These are phyloP conservation scores for Hephaestus fuliginosus DNA, from an alignment of 2,797 vertebrate genomes.

Conservation along the genomic window DNA sequence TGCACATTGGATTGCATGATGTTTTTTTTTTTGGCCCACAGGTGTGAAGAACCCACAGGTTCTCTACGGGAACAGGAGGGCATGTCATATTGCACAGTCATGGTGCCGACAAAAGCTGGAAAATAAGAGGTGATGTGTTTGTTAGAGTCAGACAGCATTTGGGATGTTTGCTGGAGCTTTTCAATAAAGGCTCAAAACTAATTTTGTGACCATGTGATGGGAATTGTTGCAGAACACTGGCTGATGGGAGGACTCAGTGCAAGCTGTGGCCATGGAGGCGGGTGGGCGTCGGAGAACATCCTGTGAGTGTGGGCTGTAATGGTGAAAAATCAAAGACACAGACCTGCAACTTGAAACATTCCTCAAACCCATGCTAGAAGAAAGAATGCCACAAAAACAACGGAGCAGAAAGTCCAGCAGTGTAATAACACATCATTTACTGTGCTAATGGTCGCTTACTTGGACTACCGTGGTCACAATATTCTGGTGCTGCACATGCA, in stretches of 20 bases:
- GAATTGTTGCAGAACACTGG: slow-evolving; percentile 10
- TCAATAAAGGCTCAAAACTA: slow-evolving; percentile 2
- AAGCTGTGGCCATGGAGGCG: slow-evolving; percentile 4
- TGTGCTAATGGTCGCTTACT: slow-evolving; percentile 15
- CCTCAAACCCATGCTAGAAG: not conserved
- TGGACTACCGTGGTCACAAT: not conserved
- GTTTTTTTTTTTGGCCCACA: slow-evolving; percentile 5
- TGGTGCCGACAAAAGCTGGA: not conserved
- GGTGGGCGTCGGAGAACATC: slow-evolving; percentile 5
- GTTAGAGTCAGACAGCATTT: not conserved
- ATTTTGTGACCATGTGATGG: slow-evolving; percentile 11
- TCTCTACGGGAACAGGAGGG: not conserved
- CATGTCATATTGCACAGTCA: not conserved
- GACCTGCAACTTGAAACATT: slow-evolving; percentile 1
- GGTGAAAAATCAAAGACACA: slow-evolving; percentile 24
- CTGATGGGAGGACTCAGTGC: slow-evolving; percentile 22
- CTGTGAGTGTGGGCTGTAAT: slow-evolving; percentile 15
- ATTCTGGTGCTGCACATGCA: slow-evolving; percentile 6
- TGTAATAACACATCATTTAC: slow-evolving; percentile 8
- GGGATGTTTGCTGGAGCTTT: not conserved
- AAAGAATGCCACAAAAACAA: not conserved
- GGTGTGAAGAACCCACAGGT: not conserved
- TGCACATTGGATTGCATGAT: not conserved
- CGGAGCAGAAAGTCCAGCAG: not conserved
- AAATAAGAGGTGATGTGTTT: not conserved